Evolutionary conservation across 2,797 vertebrate species (phyloP).

Genomic region (Ptychadena robeensis): DNA sequence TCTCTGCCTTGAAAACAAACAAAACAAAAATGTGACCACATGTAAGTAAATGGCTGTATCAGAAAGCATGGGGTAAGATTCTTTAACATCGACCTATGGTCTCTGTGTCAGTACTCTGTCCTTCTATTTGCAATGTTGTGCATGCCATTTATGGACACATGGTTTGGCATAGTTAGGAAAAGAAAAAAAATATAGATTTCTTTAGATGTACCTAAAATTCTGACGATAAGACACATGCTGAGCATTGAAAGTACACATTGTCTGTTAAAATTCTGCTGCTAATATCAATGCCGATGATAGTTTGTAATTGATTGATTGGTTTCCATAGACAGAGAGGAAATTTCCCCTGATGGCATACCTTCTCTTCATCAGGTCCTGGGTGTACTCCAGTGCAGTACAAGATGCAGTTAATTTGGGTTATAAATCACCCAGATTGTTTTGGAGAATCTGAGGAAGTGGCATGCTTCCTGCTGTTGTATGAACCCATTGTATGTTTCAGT

Average conservation of each 20-base stretch:
- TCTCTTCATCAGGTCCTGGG: neutral
- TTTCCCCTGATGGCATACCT: neutral
- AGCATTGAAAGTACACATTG: no score
- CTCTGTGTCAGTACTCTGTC: no score
- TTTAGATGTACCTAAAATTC: neutral
- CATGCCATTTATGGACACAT: neutral
- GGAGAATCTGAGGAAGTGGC: constrained; percentile 33
- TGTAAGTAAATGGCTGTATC: no score
- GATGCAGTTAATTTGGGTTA: constrained; percentile 26
- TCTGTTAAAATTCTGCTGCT: no score
- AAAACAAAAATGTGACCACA: no score
- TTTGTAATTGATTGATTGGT: no score
- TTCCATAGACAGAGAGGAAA: neutral
- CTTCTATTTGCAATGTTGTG: neutral
- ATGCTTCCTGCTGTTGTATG: constrained; percentile 40
- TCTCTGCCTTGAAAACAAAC: no score
- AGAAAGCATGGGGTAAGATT: no score
- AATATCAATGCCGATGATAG: no score
- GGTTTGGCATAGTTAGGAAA: no score
- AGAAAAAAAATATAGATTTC: neutral
- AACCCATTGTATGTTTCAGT: constrained; percentile 25
- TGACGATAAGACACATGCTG: neutral
- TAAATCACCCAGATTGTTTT: constrained; percentile 28
- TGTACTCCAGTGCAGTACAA: neutral
- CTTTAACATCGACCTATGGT: no score